Evolutionary conservation across 2,888 invertebrate species (phyloP).

Genomic region (Argyra leucocephala): DNA sequence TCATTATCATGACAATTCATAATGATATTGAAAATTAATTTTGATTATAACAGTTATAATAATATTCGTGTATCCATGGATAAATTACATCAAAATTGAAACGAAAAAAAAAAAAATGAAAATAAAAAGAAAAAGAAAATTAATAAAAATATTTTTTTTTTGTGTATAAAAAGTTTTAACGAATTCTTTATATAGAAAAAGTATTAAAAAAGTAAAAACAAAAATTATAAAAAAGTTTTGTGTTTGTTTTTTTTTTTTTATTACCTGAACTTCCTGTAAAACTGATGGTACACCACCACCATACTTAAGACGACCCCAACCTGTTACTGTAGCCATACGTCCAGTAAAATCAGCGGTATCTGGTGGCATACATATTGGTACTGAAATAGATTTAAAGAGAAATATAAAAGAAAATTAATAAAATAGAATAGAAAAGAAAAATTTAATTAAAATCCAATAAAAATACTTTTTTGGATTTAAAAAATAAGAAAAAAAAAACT

Average conservation of each 20-base stretch:
- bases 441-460: not conserved
- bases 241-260: not conserved
- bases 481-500: no score
- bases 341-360: conserved; percentile 73
- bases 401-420: not conserved
- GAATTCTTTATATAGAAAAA: no score
- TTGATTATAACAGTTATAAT: not conserved
- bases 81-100: not conserved
- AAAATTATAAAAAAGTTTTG: conserved; percentile 7
- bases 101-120: not conserved
- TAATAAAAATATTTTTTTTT: not conserved
- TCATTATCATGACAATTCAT: not conserved
- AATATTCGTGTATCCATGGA: not conserved
- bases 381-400: conserved; percentile 44
- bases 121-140: not conserved
- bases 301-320: conserved; percentile 86
- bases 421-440: not conserved
- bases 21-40: not conserved
- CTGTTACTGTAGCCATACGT: conserved; percentile 78
- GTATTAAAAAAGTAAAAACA: not conserved
- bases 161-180: no score
- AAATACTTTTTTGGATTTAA: no score
- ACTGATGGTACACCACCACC: conserved; percentile 84
- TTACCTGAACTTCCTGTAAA: conserved; percentile 74
- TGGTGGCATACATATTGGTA: conserved; percentile 83